These are phyloP conservation scores for Acanthoscelides obtectus DNA, from an alignment of 2,888 invertebrate genomes.

Conservation along the genomic window DNA sequence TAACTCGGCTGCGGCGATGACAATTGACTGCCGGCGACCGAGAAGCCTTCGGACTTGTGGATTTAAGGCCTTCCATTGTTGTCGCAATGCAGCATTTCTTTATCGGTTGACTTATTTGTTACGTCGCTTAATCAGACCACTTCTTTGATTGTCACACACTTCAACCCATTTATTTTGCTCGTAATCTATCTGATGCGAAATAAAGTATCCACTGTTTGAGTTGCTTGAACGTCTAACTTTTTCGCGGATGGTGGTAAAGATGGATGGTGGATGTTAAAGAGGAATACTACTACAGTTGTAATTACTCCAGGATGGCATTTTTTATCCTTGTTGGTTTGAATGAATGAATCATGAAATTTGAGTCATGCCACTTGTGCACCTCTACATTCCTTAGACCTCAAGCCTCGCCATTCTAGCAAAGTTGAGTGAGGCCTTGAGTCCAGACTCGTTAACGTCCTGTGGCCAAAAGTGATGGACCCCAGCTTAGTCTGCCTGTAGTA, in stretches of 20 bases:
- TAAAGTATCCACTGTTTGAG: background rate
- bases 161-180: background rate
- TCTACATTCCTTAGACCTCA: no score
- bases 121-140: background rate
- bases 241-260: background rate
- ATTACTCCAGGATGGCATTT: no score
- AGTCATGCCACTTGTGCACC: no score
- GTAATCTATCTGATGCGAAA: background rate
- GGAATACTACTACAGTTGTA: no score
- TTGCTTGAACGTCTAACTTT: background rate
- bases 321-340: no score
- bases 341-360: no score
- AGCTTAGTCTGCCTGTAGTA: no score
- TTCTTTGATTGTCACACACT: background rate
- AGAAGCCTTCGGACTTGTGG: background rate
- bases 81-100: background rate
- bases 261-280: no score
- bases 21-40: conserved; percentile 15
- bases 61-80: background rate
- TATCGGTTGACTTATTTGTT: background rate
- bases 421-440: no score
- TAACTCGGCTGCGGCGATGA: conserved; percentile 10
- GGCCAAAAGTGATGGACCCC: no score
- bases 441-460: no score
- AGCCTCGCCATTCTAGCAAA: no score